Evolutionary conservation across 1,140 invertebrate species (phyloP).

Genomic region (Platorchestia sp.): DNA sequence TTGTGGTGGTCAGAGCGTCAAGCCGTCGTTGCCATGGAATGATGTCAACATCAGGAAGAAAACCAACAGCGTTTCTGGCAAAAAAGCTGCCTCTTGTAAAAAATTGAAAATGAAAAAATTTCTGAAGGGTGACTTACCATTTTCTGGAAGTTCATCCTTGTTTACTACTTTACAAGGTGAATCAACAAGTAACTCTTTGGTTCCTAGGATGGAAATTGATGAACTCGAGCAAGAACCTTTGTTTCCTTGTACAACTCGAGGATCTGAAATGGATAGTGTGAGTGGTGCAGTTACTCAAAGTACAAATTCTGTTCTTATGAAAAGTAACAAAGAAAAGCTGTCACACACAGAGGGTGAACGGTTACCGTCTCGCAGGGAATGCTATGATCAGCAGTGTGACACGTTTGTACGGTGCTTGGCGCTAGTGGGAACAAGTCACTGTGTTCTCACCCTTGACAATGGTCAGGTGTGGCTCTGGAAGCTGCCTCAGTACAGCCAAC

Average conservation of each 20-base stretch:
- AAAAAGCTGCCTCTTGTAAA: not conserved
- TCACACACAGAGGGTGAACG: not conserved
- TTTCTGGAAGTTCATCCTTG: not conserved
- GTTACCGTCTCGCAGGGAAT: not conserved
- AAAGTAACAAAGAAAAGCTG: not conserved
- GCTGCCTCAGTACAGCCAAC: not conserved
- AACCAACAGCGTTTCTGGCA: not conserved
- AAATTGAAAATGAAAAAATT: not conserved
- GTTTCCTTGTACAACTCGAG: not conserved
- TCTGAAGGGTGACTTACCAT: not conserved
- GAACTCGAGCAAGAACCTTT: not conserved
- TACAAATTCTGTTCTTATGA: not conserved
- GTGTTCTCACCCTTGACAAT: slow-evolving; percentile 19
- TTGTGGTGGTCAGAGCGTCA: not conserved
- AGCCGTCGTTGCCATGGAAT: not conserved
- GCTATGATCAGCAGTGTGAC: not conserved
- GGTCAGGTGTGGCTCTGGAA: slow-evolving; percentile 24
- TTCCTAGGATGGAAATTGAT: not conserved
- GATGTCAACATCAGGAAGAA: not conserved
- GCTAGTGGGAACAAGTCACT: slow-evolving; percentile 14
- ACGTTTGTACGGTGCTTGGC: slow-evolving; percentile 25
- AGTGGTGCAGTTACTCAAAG: not conserved
- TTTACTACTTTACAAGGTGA: not conserved
- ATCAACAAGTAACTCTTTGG: not conserved
- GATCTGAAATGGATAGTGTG: not conserved